Base-by-base conservation (phyloP, 2,888 invertebrate species). In the Ashinkailepas kermadecensis region DNA sequence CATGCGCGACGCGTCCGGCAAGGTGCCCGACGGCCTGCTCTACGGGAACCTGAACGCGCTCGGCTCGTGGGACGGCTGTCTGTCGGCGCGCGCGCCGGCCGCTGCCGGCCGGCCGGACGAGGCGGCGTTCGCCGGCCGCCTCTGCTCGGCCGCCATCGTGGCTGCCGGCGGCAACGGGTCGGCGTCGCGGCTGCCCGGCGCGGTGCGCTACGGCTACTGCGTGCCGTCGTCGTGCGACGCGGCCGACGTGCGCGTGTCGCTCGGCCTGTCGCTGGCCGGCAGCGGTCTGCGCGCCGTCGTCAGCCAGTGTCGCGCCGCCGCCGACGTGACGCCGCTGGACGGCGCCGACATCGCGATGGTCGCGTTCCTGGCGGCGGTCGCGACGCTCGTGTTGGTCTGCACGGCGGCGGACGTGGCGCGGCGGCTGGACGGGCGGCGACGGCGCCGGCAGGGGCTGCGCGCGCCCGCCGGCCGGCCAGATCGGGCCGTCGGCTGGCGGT, bases 11-110 rank as follows among this genome's bases (percentile, higher is more conserved):
- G 78, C 78, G 13, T 57, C 57, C 78, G 78, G 57, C 21, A 78
- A 78, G n/a, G n/a, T 78, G n/a, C 78, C 78, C n/a, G 78, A 78
- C 57, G 78, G 78, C 10, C 57, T 78, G 21, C 56, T 78, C n/a
- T 57, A 57, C 23, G 78, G 78, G n/a, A 56, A 57, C n/a, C 6
- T n/a, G 78, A 57, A 56, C 57, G 21, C 23, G n/a, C 57, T 78
- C n/a, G 78, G 78, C 57, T 78, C 78, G 6, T 57, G 56, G 78
- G 78, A n/a, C 57, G 57, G 13, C n/a, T 78, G 78, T 13, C 78
- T 56, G 57, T 13, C 39, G 39, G 70, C 39, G 39, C 25, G 70
- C 15, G 70, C 18, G 15, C 13, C 6, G 15, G 70, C 10, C 15
- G 13, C 70, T 9, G 70, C 39, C 6, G 7, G 1, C 39, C 39